Evolutionary conservation across 2,113 vertebrate species (phyloP).

Genomic region (Crypturellus undulatus): DNA sequence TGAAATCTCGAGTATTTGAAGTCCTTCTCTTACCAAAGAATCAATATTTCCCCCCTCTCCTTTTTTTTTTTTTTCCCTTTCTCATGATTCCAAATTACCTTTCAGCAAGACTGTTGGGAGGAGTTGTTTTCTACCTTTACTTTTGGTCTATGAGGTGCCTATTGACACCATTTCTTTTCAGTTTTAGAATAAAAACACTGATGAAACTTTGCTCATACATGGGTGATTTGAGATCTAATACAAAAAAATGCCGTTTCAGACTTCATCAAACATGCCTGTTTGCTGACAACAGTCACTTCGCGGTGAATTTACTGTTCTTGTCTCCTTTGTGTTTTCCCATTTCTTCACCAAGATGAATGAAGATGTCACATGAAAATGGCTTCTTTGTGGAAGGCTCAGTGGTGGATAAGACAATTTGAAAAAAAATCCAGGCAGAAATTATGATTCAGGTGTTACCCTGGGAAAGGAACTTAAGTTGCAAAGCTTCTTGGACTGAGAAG

Average conservation of each 20-base stretch:
- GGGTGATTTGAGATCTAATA: neutral
- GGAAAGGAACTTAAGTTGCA: neutral
- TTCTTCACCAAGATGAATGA: no score
- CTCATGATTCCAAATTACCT: neutral
- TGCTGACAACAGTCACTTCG: neutral
- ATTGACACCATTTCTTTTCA: neutral
- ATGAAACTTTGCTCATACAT: neutral
- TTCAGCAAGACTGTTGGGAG: neutral
- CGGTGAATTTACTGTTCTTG: neutral
- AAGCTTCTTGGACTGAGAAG: neutral
- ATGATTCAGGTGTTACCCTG: neutral
- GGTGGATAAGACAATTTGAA: neutral
- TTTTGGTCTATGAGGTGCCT: neutral
- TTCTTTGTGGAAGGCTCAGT: neutral
- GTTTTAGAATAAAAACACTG: neutral
- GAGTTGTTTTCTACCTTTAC: neutral
- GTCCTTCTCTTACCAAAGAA: neutral
- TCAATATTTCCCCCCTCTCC: neutral
- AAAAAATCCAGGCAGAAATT: neutral
- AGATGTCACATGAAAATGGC: neutral
- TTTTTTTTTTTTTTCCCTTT: neutral
- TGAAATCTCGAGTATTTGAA: neutral
- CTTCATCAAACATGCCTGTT: neutral
- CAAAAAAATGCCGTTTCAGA: neutral
- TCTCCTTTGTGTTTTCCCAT: neutral